Evolutionary conservation across 2,113 vertebrate species (phyloP), one percentile per base, ranked within the genome.

Genomic region (Polypterus bichir): DNA sequence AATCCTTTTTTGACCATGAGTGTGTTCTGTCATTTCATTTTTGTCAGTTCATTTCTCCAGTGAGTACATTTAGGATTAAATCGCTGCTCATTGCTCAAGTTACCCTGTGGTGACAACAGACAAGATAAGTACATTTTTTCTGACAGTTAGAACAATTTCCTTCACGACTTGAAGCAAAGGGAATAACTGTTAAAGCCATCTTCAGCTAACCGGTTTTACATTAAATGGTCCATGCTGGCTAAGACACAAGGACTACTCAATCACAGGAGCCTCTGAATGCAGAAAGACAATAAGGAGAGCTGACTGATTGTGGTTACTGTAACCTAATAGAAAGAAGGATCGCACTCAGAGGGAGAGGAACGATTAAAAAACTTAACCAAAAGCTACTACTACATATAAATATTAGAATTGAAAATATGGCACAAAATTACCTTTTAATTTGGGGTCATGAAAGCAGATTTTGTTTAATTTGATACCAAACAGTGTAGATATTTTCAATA

Each of bases 61-160:
- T 47, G 47, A 59, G 27, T 52, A 52, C 51, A 52, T 52, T 52
- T 52, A 52, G n/a, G 63, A 63, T 63, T 70, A 71, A 56, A 64
- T 66, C 63, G 56, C 49, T 68, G 62, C 64, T 47, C 64, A 62
- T 66, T 66, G 61, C 51, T 65, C 48, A 68, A 67, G 74, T 67
- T 72, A 60, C 66, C 61, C 48, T 74, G 73, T 74, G 76, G 72
- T 77, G 76, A 78, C 75, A 70, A 70, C 68, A 79, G 79, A 79
- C 77, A 79, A 80, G 81, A 83, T 81, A 81, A 78, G 79, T 77
- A 77, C 75, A 79, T 76, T 79, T 84, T 27, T 27, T 51, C 81
- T 77, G 78, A 80, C 77, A 78, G 80, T 81, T 75, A 81, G 77
- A 81, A 76, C 79, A 80, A 81, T 83, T 81, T 81, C 77, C 77